A percentile compares a stretch with the other conserved stretches of the same genome.
These are phyloP conservation scores for Melanerpes formicivorus DNA, from an alignment of 2,113 vertebrate genomes.

Conservation along the genomic window DNA sequence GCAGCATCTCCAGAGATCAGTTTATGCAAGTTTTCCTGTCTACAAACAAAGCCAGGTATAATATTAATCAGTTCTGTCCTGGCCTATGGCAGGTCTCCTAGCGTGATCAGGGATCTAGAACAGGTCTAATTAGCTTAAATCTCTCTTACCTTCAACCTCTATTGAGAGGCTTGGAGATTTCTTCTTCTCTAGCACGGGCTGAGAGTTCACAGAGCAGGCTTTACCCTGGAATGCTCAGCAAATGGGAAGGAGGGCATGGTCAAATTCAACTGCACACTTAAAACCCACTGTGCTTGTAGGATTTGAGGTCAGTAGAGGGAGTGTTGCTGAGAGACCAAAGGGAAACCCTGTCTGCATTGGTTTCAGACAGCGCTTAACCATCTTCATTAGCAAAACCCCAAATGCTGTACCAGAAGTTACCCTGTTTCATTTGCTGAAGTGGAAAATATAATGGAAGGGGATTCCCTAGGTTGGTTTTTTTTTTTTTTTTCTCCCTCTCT, in stretches of 20 bases:
- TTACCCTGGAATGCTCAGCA: not conserved
- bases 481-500: not conserved
- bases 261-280: not conserved
- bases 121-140: not conserved
- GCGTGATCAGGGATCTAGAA: not conserved
- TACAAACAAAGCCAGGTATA: not conserved
- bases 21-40: not conserved
- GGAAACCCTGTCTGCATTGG: not conserved
- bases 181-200: not conserved
- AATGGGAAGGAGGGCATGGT: not conserved
- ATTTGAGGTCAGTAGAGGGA: not conserved
- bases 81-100: not conserved
- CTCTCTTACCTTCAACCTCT: not conserved
- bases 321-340: not conserved
- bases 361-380: not conserved
- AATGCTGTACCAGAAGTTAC: not conserved
- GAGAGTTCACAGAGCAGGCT: not conserved
- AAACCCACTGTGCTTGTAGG: not conserved
- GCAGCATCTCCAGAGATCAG: not conserved
- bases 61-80: not conserved
- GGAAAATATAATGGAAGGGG: not conserved
- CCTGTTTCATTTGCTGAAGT: not conserved
- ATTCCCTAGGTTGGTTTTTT: not conserved
- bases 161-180: not conserved
- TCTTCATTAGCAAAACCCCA: not conserved